Percentiles rank a stretch among this genome's conserved stretches.
phyloP scores from a whole-genome alignment of 2,888 invertebrate species.

The Luperina nickerlii region DNA sequence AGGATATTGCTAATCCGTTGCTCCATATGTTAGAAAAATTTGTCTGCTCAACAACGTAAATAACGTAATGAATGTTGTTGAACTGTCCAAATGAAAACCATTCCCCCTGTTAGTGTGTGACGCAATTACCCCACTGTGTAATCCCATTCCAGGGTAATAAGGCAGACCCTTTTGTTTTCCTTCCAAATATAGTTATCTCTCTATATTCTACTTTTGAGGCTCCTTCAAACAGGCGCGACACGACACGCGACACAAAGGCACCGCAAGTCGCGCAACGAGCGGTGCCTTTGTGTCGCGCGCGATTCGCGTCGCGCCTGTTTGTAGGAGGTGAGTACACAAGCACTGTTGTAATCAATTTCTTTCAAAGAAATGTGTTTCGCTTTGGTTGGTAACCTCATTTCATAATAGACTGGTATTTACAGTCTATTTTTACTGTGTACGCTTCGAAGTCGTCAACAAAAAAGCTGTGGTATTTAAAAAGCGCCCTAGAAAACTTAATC shows the following conservation, averaged over 20 bases:
- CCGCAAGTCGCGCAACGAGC: too few relatives aligned
- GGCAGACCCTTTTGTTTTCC: background rate
- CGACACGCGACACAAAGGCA: too few relatives aligned
- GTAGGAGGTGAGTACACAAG: too few relatives aligned
- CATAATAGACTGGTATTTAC: conserved; percentile 39
- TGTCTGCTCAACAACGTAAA: too few relatives aligned
- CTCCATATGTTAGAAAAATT: too few relatives aligned
- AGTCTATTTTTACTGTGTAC: conserved; percentile 25
- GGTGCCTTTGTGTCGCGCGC: too few relatives aligned
- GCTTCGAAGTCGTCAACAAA: conserved; percentile 35
- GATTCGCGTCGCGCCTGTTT: too few relatives aligned
- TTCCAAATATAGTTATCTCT: background rate
- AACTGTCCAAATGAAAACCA: background rate
- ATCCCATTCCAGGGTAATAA: background rate
- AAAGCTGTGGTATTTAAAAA: conserved; percentile 52
- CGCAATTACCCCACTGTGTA: background rate
- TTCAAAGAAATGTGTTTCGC: conserved; percentile 5
- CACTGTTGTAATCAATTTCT: background rate
- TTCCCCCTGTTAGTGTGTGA: too few relatives aligned
- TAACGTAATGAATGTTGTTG: too few relatives aligned
- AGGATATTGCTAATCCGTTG: too few relatives aligned
- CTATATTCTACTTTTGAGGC: background rate
- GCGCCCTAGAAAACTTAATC: conserved; percentile 59
- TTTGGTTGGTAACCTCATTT: conserved; percentile 36
- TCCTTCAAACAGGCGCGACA: too few relatives aligned